Evolutionary conservation across 1,140 invertebrate genomes (phyloP), one percentile per base, ranked within the genome.

Genomic region (Philotrypesis tridentata): DNA sequence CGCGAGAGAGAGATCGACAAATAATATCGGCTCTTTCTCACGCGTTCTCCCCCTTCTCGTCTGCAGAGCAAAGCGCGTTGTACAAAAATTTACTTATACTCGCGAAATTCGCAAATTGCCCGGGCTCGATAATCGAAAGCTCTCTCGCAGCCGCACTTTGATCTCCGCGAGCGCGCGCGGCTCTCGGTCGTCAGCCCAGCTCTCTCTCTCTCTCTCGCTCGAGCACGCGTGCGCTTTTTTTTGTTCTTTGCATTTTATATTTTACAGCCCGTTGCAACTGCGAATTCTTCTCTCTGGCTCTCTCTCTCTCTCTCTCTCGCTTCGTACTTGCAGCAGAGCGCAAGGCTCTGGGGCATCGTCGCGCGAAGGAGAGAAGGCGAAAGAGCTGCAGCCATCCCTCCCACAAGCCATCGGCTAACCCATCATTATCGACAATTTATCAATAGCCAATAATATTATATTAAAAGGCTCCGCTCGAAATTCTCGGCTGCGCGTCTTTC

Each of bases 391-490:
- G n/a, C n/a, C n/a, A n/a, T 76, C 48, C 80, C 84, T 83, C 81
- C 63, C 48, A 67, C 48, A 71, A 76, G 11, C 80, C 70, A 72
- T 85, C 61, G 79, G 82, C 88, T 88, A 90, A 89, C 89, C 91
- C 90, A 90, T 92, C 90, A 92, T 92, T 92, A 92, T 92, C 90
- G 90, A 92, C 90, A 92, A 92, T 92, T 92, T 92, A 92, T 92
- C 91, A 92, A 92, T 92, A 92, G 91, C 91, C 91, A 92, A 92
- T 92, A 92, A 91, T 92, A 91, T 92, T 92, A 92, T 92, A 92
- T 92, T 92, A 92, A 92, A 91, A 90, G 86, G 86, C 23, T 33
- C n/a, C 33, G 8, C 67, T 74, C 27, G 11, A 40, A 67, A 55
- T 55, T 55, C 14, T 55, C n/a, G n/a, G 61, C 61, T 25, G 61